Evolutionary conservation across 2,888 invertebrate genomes (phyloP), one percentile per base, ranked within the genome.

Genomic region (Cheilosia vulpina): DNA sequence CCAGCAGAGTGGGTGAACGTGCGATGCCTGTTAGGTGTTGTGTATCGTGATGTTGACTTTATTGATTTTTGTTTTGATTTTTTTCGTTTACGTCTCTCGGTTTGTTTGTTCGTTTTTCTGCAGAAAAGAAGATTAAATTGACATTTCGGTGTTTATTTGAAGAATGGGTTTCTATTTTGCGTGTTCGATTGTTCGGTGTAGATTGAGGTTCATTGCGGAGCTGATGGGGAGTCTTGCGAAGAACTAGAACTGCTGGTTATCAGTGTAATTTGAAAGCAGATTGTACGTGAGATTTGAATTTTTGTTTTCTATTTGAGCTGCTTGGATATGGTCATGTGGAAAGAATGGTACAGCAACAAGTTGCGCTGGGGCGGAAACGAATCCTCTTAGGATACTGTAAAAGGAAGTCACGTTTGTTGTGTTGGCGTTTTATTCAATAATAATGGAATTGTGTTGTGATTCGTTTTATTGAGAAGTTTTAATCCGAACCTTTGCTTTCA

Each of bases 41-140:
- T 38, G 13, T 38, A 13, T 38, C 38, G 21, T 9, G 24, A 3
- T 57, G 31, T 66, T 53, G 53, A 43, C 66, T 66, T 55, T 45
- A 57, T 31, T 31, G 55, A 68, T 66, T 66, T 66, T 66, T 31
- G 24, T 34, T 38, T 38, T 4, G 21, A 21, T 43, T 43, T 27
- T 38, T 34, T 52, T 21, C 27, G 5, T 27, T 6, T 27, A 6
- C 6, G 24, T 24, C 27, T 27, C 6, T 27, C 27, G 27, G 27
- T 21, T 38, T 52, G 34, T 52, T 13, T 38, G 24, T n/a, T n/a
- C 31, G 4, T 43, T 34, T 58, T 15, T 58, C 3, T 52, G 17
- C 31, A 50, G 52, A 52, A 50, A 66, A 52, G 52, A 19, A 68
- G 68, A 68, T 76, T 76, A 76, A 76, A 68, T 76, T 76, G 76